Evolutionary conservation across 2,113 vertebrate species (phyloP).

Genomic region (Pteruthius melanotis): DNA sequence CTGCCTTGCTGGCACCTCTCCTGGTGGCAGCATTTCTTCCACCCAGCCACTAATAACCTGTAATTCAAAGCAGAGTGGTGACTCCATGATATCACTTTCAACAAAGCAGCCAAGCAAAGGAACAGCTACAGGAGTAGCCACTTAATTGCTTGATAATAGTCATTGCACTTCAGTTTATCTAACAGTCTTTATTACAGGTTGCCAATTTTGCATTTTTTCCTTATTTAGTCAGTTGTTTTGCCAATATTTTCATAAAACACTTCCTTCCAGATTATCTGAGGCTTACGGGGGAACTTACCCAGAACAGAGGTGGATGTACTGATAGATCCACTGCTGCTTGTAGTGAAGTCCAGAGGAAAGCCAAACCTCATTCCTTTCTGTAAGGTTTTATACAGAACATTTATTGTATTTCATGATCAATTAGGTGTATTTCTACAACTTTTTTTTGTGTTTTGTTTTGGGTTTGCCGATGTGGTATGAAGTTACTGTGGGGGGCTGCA

Average conservation of each 20-base stretch:
- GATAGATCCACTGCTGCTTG: not conserved
- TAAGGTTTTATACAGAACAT: not conserved
- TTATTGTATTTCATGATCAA: not conserved
- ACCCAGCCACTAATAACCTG: not conserved
- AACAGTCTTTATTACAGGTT: not conserved
- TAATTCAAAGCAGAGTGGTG: not conserved
- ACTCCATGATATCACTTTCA: not conserved
- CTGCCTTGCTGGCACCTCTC: constrained; percentile 1
- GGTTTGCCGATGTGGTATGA: not conserved
- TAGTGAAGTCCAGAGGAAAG: not conserved
- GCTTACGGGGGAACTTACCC: not conserved
- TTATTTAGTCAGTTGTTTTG: constrained; percentile 2
- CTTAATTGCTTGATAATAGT: constrained; percentile 9
- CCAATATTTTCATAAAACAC: not conserved
- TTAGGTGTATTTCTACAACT: not conserved
- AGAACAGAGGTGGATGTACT: not conserved
- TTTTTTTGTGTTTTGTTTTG: not conserved
- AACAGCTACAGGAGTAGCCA: not conserved
- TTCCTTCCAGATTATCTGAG: not conserved
- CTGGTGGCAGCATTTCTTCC: not conserved
- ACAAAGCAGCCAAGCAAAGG: constrained; percentile 5
- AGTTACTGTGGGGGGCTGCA: not conserved
- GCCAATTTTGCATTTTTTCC: not conserved
- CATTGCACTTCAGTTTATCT: not conserved
- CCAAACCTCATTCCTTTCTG: not conserved